These are phyloP conservation scores for Vanacampus margaritifer DNA, from an alignment of 2,113 vertebrate species.

Conservation along the genomic window DNA sequence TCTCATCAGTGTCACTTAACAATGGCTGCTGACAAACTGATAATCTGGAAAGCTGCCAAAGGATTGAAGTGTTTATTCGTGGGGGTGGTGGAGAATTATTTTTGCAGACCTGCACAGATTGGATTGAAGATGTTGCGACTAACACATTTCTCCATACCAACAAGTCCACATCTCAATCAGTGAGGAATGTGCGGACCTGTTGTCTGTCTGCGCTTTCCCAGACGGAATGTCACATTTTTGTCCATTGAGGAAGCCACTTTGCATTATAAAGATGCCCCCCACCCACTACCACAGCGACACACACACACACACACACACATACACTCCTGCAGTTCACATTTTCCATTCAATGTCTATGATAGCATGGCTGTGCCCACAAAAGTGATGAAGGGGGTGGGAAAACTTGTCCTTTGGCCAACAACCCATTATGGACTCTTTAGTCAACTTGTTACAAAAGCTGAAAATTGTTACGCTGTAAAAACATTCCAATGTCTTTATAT, in stretches of 20 bases:
- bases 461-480: neutral
- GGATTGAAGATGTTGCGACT: slow-evolving; percentile 47
- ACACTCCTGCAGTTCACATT: slow-evolving; percentile 48
- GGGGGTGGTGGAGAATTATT: slow-evolving; percentile 8
- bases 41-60: slow-evolving; percentile 44
- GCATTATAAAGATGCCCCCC: slow-evolving; percentile 75
- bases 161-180: slow-evolving; percentile 50
- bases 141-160: slow-evolving; percentile 27
- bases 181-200: slow-evolving; percentile 49
- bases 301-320: slow-evolving; percentile 53
- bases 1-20: slow-evolving; percentile 24
- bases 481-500: neutral
- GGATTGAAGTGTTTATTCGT: neutral
- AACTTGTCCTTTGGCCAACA: slow-evolving; percentile 32
- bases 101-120: slow-evolving; percentile 33
- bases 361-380: slow-evolving; percentile 52
- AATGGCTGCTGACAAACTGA: slow-evolving; percentile 38
- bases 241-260: slow-evolving; percentile 72
- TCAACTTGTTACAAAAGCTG: slow-evolving; percentile 23
- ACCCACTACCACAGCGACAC: slow-evolving; percentile 47
- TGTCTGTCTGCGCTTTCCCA: slow-evolving; percentile 41
- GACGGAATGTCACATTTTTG: slow-evolving; percentile 68
- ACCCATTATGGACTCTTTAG: slow-evolving; percentile 41
- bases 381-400: slow-evolving; percentile 20
- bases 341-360: slow-evolving; percentile 61